Conservation (phyloP, 2,888 invertebrate species). For the Caenorhabditis sp. region DNA sequence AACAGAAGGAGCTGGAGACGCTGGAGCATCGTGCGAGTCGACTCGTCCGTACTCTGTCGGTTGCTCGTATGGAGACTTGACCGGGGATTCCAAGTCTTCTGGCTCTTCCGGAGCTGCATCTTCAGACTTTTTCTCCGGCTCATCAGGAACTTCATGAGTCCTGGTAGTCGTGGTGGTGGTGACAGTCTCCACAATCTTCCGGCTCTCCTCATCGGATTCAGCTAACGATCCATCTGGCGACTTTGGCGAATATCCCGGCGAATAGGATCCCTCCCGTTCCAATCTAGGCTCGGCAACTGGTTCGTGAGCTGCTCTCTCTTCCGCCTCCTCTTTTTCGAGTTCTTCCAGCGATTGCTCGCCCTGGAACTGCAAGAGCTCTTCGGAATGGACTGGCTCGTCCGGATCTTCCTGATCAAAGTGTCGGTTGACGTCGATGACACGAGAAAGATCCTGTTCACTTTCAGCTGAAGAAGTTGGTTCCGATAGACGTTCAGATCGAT, state of each 20-base stretch:
- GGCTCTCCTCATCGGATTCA: constrained; percentile 9
- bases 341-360: constrained; percentile 25
- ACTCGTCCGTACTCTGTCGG: constrained; percentile 36
- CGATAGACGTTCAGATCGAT: no score
- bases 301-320: not conserved
- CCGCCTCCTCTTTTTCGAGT: not conserved
- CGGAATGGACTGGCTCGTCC: not conserved
- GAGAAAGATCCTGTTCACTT: no score
- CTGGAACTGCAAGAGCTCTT: constrained; percentile 28
- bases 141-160: constrained; percentile 3
- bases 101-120: not conserved
- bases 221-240: constrained; percentile 22
- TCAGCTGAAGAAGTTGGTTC: no score
- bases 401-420: constrained; percentile 5
- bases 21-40: constrained; percentile 42
- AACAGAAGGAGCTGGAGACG: constrained; percentile 23
- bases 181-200: constrained; percentile 9
- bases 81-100: constrained; percentile 15
- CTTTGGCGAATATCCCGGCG: constrained; percentile 32
- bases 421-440: no score
- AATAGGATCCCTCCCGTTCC: constrained; percentile 35
- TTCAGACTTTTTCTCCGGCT: not conserved
- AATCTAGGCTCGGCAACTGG: constrained; percentile 2
- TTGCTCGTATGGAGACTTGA: constrained; percentile 17
- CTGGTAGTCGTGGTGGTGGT: constrained; percentile 22